Evolutionary conservation across 2,888 invertebrate genomes (phyloP).

Genomic region (Lycophotia porphyrea): DNA sequence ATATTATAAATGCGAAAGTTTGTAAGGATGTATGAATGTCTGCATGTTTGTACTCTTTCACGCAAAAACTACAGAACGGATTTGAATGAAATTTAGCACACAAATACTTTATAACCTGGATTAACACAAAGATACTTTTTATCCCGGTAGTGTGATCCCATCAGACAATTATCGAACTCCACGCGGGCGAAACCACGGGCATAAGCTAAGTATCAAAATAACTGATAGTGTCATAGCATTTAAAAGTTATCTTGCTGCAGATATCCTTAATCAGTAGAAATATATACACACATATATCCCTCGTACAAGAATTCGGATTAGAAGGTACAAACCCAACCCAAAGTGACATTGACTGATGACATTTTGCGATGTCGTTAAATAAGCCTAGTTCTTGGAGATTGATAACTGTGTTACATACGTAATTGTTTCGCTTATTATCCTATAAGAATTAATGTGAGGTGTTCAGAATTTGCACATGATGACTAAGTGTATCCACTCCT

Average conservation of each 20-base stretch:
- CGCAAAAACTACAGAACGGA: too few species aligned
- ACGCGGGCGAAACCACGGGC: too few species aligned
- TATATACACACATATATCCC: not conserved
- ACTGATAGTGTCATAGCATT: not conserved
- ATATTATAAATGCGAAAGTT: too few species aligned
- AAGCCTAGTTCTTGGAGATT: not conserved
- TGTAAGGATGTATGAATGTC: too few species aligned
- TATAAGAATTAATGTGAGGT: not conserved
- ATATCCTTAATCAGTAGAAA: not conserved
- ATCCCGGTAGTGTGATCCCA: too few species aligned
- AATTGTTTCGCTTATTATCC: not conserved
- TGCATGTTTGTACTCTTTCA: too few species aligned
- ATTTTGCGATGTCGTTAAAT: constrained; percentile 12
- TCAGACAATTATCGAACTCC: too few species aligned
- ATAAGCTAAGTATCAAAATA: too few species aligned
- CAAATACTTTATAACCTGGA: too few species aligned
- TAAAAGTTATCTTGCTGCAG: not conserved
- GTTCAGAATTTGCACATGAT: not conserved
- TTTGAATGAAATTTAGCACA: too few species aligned
- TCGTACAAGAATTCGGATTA: constrained; percentile 13
- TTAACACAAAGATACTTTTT: too few species aligned
- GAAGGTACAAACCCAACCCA: constrained; percentile 19
- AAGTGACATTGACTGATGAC: constrained; percentile 20
- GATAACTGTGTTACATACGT: not conserved
- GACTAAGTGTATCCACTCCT: not conserved